phyloP scores from a whole-genome alignment of 2,797 vertebrate genomes.

The Lithobates pipiens region DNA sequence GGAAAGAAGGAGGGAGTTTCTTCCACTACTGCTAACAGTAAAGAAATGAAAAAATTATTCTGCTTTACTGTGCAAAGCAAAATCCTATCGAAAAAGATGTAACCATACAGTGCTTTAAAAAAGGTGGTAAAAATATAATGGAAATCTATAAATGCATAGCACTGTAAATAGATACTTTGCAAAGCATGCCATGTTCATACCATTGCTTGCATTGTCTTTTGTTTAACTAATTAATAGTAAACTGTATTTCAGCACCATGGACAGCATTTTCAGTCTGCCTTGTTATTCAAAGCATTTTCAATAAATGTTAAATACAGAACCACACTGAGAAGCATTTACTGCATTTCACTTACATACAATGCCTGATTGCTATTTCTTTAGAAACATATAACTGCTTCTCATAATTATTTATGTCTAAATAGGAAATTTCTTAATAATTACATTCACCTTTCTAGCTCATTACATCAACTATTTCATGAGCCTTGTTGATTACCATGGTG shows the following conservation, averaged over 20 bases:
- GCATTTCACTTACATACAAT: neutral
- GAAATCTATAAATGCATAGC: neutral
- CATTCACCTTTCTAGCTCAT: neutral
- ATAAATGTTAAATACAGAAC: neutral
- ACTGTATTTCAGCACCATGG: slow-evolving; percentile 8
- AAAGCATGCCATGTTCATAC: neutral
- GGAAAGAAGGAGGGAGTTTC: neutral
- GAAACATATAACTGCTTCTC: neutral
- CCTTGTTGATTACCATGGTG: slow-evolving; percentile 7
- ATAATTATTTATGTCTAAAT: slow-evolving; percentile 2
- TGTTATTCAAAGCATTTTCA: neutral
- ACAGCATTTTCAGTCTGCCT: neutral
- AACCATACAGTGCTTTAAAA: neutral
- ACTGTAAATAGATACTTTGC: neutral
- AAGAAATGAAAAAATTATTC: neutral
- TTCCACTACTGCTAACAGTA: neutral
- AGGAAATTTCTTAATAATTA: slow-evolving; percentile 8
- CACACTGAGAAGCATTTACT: slow-evolving; percentile 1
- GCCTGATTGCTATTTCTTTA: slow-evolving; percentile 1
- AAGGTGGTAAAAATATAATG: neutral
- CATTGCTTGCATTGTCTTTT: neutral
- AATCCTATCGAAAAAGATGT: neutral
- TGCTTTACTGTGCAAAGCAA: too few relatives aligned
- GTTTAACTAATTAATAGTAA: neutral
- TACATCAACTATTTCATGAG: neutral